Conservation (phyloP, 2,888 invertebrate genomes). For the Drosophila bunnanda region DNA sequence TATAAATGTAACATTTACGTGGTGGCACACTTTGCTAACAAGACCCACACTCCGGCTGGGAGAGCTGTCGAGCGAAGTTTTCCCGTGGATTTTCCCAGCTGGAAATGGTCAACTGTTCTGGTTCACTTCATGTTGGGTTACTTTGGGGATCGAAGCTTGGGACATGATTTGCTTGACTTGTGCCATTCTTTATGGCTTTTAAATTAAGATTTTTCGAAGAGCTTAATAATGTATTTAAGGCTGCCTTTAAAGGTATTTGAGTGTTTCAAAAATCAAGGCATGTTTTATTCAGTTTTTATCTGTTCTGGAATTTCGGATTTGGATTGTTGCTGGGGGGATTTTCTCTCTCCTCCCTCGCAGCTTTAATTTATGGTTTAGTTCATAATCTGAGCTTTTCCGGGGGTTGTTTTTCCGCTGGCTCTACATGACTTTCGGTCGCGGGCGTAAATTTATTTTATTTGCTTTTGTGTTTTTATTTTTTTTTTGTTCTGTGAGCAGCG, state of each 20-base stretch:
- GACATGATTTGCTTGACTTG: slow-evolving; percentile 18
- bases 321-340: background rate
- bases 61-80: background rate
- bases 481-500: background rate
- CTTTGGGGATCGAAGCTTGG: slow-evolving; percentile 13
- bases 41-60: slow-evolving; percentile 15
- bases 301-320: background rate
- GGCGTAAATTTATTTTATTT: slow-evolving; percentile 79
- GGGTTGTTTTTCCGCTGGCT: slow-evolving; percentile 13
- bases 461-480: slow-evolving; percentile 32
- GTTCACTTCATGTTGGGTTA: slow-evolving; percentile 18
- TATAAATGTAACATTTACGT: slow-evolving; percentile 77
- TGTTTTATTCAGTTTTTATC: slow-evolving; percentile 13
- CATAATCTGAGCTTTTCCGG: slow-evolving; percentile 33
- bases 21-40: slow-evolving; percentile 42
- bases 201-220: background rate
- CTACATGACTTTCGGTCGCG: slow-evolving; percentile 55
- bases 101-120: slow-evolving; percentile 31
- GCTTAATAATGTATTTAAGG: background rate
- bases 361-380: slow-evolving; percentile 33
- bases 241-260: no score
- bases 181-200: background rate
- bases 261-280: background rate
- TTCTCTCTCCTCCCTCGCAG: background rate
- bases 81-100: slow-evolving; percentile 11